Base-by-base conservation (phyloP, 2,113 vertebrate genomes). In the Mormyrus iriodes region DNA sequence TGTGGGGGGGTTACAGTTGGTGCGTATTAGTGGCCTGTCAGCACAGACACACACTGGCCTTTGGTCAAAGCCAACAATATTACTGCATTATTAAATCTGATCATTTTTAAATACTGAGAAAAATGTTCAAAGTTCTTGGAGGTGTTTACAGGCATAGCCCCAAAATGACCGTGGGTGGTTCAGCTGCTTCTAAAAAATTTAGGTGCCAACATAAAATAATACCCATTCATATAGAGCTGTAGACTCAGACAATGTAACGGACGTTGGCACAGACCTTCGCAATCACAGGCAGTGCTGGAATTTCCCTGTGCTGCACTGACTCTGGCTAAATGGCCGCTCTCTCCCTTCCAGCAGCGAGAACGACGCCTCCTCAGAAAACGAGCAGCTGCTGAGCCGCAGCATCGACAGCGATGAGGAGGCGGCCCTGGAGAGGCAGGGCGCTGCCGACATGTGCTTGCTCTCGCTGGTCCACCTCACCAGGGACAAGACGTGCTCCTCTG, bases 341-440 rank as follows among this genome's bases (percentile, higher is more conserved):
- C 91, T 39, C 6, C 55, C 88, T 17, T 93, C 91, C 91, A 35
- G 5, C 94, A 99, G 98, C 90, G 98, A 99, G 95, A 99, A 99
- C 0, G 98, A 99, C 4, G 98, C 98, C 0, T 99, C 98, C 0
- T 99, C 98, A 0, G 98, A 99, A 93, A 99, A 99, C 0, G 98
- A 99, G 93, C 97, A 98, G 94, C 96, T 99, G 90, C 39, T 99
- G 93, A 98, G 98, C 88, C 97, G 98, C 7, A 99, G 98, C 89
- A 97, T 99, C 24, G 98, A 99, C 93, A 99, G 98, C 0, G 98
- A 99, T 0, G 98, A 99, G 92, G 98, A 99, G 91, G 96, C 97
- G 0, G 96, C 97, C 0, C 93, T 97, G 1, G 98, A 99, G 90
- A 98, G 97, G 90, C 98, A 97, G 91, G 97, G 96, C 3, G 95